A percentile compares a stretch with the other conserved stretches of the same genome.
Conservation (phyloP, 2,113 vertebrate species). For the Nesoenas mayeri region DNA sequence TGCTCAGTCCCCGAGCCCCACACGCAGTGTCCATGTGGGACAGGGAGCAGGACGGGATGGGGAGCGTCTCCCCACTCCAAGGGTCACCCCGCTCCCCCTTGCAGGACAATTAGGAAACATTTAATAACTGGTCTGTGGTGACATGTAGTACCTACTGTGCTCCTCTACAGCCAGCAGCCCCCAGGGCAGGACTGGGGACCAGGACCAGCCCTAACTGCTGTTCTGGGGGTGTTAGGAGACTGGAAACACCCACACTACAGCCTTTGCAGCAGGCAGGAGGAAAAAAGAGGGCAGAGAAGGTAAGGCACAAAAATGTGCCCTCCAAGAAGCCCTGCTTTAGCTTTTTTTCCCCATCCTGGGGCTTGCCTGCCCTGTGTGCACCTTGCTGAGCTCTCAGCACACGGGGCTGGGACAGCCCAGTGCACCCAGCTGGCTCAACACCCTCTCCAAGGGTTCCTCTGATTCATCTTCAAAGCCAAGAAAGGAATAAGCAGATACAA, state of each 20-base stretch:
- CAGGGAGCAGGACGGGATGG: no score
- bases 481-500: fast-evolving
- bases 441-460: not conserved
- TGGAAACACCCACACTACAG: not conserved
- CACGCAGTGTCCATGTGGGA: not conserved
- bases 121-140: not conserved
- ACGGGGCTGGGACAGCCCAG: not conserved
- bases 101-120: not conserved
- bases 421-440: not conserved
- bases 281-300: not conserved
- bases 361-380: not conserved
- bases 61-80: fast-evolving
- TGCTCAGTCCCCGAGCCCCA: not conserved
- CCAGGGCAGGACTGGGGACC: not conserved
- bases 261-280: not conserved
- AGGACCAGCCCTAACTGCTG: not conserved
- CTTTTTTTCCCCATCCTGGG: not conserved
- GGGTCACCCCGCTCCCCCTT: not conserved
- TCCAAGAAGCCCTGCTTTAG: fast-evolving
- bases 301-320: not conserved
- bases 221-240: not conserved
- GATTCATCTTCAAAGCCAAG: not conserved
- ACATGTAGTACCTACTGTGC: not conserved
- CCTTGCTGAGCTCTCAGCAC: not conserved
- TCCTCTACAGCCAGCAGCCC: not conserved